Evolutionary conservation across 2,113 vertebrate species (phyloP), one percentile per base, ranked within the genome.

Genomic region (Coturnix japonica): DNA sequence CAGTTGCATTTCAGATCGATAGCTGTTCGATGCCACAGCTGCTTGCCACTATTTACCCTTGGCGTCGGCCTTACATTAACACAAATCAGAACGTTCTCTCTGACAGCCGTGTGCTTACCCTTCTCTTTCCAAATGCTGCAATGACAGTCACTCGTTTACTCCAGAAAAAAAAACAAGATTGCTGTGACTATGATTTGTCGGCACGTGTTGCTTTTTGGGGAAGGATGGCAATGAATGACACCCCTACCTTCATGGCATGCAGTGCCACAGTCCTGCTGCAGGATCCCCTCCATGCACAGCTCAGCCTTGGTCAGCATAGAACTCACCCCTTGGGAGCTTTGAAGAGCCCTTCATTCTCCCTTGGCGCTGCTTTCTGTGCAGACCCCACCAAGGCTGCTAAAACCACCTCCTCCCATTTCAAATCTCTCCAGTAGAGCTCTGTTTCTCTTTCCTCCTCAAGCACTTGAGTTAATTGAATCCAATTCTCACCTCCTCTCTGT

Each of bases 131-230:
- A 35, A 71, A 31, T 0, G 16, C 80, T 37, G 90, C 90, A 87
- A 75, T 87, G 91, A 88, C 82, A 89, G 80, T 44, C 90, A 51
- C 90, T 91, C 66, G 6, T 93, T 90, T 59, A 9, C 46, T n/a
- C 90, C 60, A 79, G 37, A 31, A 3, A 37, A 37, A 37, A 37
- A 37, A 7, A 43, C 86, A 12, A 31, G 37, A 57, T 51, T 30
- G 74, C 74, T 17, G 41, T 11, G 77, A 39, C 66, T 59, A 11
- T 22, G 18, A 73, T 90, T 79, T 57, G 81, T 71, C 49, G 9
- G 75, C 77, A 37, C 1, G 11, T n/a, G 89, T 69, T 90, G 77
- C 63, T 91, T 93, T 95, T 70, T 41, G 49, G 75, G 78, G 88
- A 69, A 85, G 60, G 71, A 44, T 88, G 80, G 75, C 76, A 85